Percentiles rank a stretch among this genome's conserved stretches.
phyloP scores from a whole-genome alignment of 2,797 vertebrate genomes.

The Enteromius trimaculatus region DNA sequence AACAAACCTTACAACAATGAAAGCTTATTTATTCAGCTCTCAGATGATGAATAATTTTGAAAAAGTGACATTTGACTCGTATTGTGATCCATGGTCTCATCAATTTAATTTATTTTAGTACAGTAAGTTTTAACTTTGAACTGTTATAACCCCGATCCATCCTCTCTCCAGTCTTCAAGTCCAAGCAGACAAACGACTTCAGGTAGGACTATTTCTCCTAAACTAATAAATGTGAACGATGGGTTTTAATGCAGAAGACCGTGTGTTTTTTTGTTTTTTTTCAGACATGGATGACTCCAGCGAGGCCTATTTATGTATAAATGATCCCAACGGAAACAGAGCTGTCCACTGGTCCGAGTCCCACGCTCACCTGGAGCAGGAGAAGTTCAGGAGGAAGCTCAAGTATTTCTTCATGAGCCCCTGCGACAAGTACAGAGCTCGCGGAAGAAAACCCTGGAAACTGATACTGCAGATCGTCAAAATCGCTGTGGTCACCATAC shows the following conservation, averaged over 20 bases:
- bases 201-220: neutral
- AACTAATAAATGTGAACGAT: neutral
- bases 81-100: too few species aligned
- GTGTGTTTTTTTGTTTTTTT: neutral
- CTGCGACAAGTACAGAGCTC: slow-evolving; percentile 94
- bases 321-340: slow-evolving; percentile 39
- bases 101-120: neutral
- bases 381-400: slow-evolving; percentile 87
- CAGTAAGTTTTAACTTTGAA: neutral
- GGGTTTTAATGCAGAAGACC: neutral
- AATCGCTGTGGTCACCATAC: slow-evolving; percentile 90
- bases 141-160: neutral
- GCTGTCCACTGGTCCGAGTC: slow-evolving; percentile 47
- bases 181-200: neutral
- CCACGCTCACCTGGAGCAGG: slow-evolving; percentile 45
- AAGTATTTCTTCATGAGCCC: slow-evolving; percentile 98
- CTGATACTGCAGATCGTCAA: slow-evolving; percentile 92
- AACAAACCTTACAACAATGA: too few species aligned
- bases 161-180: neutral
- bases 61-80: too few species aligned
- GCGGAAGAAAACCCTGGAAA: slow-evolving; percentile 95
- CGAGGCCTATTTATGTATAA: slow-evolving; percentile 43
- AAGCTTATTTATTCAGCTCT: too few species aligned
- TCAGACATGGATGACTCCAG: slow-evolving; percentile 71
- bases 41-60: too few species aligned